Evolutionary conservation across 2,113 vertebrate species (phyloP).

Genomic region (Pelecanus crispus): DNA sequence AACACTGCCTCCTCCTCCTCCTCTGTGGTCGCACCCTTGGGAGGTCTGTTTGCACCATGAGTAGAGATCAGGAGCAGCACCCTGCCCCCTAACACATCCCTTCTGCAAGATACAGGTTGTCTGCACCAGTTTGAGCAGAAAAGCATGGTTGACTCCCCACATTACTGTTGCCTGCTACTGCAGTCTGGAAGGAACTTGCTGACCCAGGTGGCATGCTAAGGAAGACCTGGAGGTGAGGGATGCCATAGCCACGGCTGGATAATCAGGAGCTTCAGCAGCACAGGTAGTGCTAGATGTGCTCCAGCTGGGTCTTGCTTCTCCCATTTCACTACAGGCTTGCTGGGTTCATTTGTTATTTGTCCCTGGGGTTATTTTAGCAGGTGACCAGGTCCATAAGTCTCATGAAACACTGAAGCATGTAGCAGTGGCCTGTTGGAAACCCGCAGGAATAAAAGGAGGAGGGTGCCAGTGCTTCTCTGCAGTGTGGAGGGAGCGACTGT

Average conservation of each 20-base stretch:
- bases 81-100: background rate
- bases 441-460: background rate
- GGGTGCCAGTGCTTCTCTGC: background rate
- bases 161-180: background rate
- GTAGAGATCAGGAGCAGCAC: accelerated
- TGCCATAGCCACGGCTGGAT: background rate
- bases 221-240: background rate
- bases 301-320: background rate
- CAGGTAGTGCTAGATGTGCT: background rate
- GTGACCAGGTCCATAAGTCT: background rate
- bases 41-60: background rate
- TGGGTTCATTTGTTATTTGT: background rate
- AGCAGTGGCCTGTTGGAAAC: background rate
- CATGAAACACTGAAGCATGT: background rate
- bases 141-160: background rate
- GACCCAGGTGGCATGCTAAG: background rate
- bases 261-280: background rate
- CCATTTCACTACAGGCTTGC: background rate
- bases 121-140: background rate
- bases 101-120: background rate
- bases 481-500: background rate
- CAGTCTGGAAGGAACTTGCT: background rate
- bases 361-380: background rate
- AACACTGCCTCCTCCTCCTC: accelerated
- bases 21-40: background rate